Conservation (phyloP, 2,797 vertebrate genomes). For the Dendrocincla fuliginosa region DNA sequence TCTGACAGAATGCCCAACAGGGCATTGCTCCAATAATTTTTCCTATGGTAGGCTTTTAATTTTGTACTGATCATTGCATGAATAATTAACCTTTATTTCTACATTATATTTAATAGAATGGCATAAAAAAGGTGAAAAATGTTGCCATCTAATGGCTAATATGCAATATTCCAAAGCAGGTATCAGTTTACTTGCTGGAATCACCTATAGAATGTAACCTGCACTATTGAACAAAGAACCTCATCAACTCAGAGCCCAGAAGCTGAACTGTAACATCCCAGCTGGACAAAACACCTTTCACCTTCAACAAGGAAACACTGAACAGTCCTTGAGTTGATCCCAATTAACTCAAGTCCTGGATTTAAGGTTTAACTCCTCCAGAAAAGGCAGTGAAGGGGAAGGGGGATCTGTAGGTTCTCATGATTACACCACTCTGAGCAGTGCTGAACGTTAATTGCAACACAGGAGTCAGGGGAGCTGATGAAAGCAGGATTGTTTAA, state of each 20-base stretch:
- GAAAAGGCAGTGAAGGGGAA: background rate
- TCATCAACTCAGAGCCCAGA: background rate
- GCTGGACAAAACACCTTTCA: background rate
- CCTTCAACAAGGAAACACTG: background rate
- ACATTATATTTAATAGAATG: background rate
- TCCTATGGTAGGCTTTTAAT: background rate
- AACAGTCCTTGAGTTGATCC: background rate
- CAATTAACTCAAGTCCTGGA: background rate
- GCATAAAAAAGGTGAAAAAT: background rate
- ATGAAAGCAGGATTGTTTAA: background rate
- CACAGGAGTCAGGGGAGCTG: background rate
- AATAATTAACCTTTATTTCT: background rate
- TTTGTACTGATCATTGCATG: background rate
- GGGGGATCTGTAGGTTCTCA: background rate
- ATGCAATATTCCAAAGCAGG: background rate
- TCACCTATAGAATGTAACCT: background rate
- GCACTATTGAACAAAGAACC: background rate
- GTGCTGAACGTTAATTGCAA: slow-evolving; percentile 13
- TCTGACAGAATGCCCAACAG: background rate
- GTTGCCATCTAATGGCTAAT: background rate
- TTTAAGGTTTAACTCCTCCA: background rate
- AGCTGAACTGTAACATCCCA: background rate
- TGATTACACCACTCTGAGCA: background rate
- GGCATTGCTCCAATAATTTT: background rate
- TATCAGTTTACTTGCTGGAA: background rate